Percentiles rank a stretch among this genome's conserved stretches.
phyloP scores from a whole-genome alignment of 2,797 vertebrate genomes.

The Notoglanidium macrostoma region DNA sequence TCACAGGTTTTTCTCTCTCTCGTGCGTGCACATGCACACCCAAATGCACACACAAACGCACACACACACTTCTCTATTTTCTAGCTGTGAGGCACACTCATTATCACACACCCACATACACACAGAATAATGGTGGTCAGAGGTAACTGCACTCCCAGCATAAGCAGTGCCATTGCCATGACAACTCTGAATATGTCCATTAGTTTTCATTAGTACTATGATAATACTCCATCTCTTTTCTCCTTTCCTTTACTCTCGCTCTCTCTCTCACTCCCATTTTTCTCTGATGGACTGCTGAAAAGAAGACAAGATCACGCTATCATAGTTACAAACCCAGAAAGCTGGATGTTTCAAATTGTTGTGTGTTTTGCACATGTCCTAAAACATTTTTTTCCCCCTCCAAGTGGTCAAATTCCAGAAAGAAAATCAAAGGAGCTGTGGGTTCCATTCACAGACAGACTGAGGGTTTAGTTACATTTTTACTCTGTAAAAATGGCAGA shows the following conservation, averaged over 20 bases:
- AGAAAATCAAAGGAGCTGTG: neutral
- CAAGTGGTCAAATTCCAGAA: neutral
- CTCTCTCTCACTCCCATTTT: neutral
- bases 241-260: neutral
- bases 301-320: neutral
- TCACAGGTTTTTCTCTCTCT: neutral
- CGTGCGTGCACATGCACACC: neutral
- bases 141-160: constrained; percentile 46
- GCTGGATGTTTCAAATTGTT: neutral
- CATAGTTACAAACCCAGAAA: neutral
- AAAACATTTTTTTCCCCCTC: neutral
- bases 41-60: neutral
- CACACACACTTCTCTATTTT: constrained; percentile 19
- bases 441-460: neutral
- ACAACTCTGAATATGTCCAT: constrained; percentile 50
- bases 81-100: constrained; percentile 29
- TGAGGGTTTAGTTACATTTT: neutral
- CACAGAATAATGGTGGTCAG: constrained; percentile 43
- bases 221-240: constrained; percentile 35
- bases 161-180: constrained; percentile 54
- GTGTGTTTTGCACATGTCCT: neutral
- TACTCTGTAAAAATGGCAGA: neutral
- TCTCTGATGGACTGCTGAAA: neutral
- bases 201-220: constrained; percentile 48
- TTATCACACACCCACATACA: constrained; percentile 27